phyloP scores from a whole-genome alignment of 30 jellyfish, hydroid and myxozoan species.

The Cassiopea xamachana region DNA sequence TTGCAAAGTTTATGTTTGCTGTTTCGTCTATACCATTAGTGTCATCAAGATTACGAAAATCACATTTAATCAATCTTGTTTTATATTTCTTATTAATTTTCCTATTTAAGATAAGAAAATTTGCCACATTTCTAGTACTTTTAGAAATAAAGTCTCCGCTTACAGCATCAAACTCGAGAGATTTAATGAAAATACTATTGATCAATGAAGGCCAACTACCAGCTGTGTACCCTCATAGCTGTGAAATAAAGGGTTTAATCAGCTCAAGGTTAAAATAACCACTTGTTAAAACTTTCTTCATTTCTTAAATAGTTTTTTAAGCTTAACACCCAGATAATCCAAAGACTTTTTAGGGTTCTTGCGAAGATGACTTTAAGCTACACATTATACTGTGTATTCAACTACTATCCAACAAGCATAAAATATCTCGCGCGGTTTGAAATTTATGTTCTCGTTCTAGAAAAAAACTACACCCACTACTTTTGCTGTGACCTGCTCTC shows the following conservation, averaged over 20 bases:
- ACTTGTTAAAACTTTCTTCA: too few relatives aligned
- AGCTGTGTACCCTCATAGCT: neutral
- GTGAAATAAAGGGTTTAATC: neutral
- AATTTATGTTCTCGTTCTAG: too few relatives aligned
- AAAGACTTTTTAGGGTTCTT: neutral
- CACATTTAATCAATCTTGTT: neutral
- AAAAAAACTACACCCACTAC: too few relatives aligned
- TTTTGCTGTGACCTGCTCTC: too few relatives aligned
- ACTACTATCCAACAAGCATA: neutral
- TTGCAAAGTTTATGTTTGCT: neutral
- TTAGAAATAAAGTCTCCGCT: too few relatives aligned
- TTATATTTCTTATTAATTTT: neutral
- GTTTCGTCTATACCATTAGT: neutral
- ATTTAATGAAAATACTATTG: too few relatives aligned
- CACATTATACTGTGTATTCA: neutral
- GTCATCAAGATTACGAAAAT: conserved; percentile 2
- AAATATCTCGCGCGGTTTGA: too few relatives aligned
- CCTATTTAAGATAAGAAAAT: too few relatives aligned
- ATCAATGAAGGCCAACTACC: neutral
- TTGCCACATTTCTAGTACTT: neutral
- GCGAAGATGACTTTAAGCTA: neutral
- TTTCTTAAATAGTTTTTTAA: neutral
- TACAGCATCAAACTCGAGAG: neutral
- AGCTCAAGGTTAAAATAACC: neutral
- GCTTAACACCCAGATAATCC: neutral